Evolutionary conservation across 2,797 vertebrate species (phyloP), one percentile per base, ranked within the genome.

Genomic region (Diceros bicornis): DNA sequence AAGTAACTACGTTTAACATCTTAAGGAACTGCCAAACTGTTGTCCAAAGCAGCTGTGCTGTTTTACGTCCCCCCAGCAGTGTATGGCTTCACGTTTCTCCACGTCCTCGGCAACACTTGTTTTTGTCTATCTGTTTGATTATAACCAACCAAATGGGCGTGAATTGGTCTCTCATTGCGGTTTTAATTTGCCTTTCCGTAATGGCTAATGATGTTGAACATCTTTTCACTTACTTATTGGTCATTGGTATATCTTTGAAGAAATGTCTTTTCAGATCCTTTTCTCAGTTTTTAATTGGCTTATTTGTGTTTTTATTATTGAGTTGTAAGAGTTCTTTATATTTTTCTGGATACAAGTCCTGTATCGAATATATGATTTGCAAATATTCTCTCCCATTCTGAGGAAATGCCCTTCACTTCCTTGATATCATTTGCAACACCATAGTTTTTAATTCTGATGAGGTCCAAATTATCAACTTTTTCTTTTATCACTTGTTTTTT

Each of bases 241-340:
- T 50, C 68, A 47, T 66, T 84, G 72, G 41, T 77, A n/a, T 41
- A 59, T 77, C 68, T 97, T 92, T 32, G 37, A 84, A 95, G 95
- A 89, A 75, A 32, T 74, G 20, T 44, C 85, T 92, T 0, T 61
- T 74, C 61, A 68, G 62, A 10, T 41, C 57, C 50, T 93, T 93
- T 74, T 20, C 41, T 34, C 3, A 8, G 11, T 71, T 50, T 79
- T 62, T 8, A 94, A 64, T 66, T 79, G 47, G 9, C 3, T 88
- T 66, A 17, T 47, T 83, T 55, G 3, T 72, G 12, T 66, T 79
- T 83, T 93, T 84, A 59, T 78, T 86, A 57, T 2, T 47, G 23
- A 95, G 17, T 55, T 20, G 0, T 84, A 88, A 83, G 72, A 20
- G 27, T 91, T 97, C 32, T 91, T 44, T 85, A 25, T 77, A 25